Percentiles rank a stretch among this genome's conserved stretches.
Conservation (phyloP, 2,888 invertebrate species). For the Orthonevra nobilis region DNA sequence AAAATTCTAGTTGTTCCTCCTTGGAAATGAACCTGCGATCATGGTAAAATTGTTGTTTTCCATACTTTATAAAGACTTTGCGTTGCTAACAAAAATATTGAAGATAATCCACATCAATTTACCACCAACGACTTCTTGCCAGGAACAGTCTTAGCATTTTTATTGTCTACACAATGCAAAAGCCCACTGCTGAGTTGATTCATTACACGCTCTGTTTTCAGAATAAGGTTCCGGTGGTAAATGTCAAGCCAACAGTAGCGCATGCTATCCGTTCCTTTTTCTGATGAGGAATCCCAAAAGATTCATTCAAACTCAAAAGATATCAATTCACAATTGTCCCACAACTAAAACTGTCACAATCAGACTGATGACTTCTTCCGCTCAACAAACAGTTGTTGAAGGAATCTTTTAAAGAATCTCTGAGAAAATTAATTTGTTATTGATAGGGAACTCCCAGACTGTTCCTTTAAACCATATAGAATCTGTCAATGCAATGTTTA, state of each 20-base stretch:
- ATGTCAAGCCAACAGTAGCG: conserved; percentile 52
- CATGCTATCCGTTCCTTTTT: conserved; percentile 32
- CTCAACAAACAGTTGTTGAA: conserved; percentile 41
- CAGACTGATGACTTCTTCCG: conserved; percentile 70
- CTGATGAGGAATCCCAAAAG: conserved; percentile 7
- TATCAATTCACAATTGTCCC: conserved; percentile 35
- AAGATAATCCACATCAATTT: too few species aligned
- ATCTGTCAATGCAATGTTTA: conserved; percentile 61
- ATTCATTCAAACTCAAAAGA: conserved; percentile 19
- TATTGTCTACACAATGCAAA: background rate
- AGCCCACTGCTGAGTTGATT: conserved; percentile 4
- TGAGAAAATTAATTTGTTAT: conserved; percentile 69
- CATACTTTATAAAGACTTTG: too few species aligned
- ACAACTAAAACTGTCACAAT: conserved; percentile 60
- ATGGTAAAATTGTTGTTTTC: too few species aligned
- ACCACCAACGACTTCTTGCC: too few species aligned
- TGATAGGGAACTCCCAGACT: conserved; percentile 65
- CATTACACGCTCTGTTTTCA: conserved; percentile 16
- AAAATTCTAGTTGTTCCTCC: too few species aligned
- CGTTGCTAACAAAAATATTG: too few species aligned
- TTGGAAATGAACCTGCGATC: too few species aligned
- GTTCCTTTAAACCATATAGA: conserved; percentile 29
- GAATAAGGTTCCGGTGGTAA: conserved; percentile 6
- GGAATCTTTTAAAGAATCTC: conserved; percentile 34
- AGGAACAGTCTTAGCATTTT: too few species aligned